Evolutionary conservation across 2,113 vertebrate genomes (phyloP).

Genomic region (Felis chaus): DNA sequence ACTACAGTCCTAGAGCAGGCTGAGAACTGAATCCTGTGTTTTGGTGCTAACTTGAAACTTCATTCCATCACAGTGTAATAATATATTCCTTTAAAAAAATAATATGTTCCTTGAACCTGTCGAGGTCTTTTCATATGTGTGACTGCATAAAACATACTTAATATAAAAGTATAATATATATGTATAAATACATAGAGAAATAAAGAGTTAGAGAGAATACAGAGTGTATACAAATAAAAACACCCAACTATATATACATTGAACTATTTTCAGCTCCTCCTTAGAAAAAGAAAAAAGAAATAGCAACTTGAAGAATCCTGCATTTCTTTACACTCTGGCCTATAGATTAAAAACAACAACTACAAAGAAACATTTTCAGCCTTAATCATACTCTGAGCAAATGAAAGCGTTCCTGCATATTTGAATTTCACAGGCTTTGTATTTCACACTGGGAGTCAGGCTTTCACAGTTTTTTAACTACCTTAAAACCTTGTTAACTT

Average conservation of each 20-base stretch:
- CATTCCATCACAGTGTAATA: accelerated
- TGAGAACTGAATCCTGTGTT: not conserved
- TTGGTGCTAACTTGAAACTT: not conserved
- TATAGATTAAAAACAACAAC: not conserved
- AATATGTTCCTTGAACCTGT: not conserved
- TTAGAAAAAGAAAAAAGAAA: conserved; percentile 47
- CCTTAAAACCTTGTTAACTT: conserved; percentile 76
- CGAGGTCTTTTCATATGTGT: not conserved
- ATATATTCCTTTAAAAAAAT: not conserved
- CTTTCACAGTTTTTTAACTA: conserved; percentile 71
- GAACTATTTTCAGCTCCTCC: conserved; percentile 46
- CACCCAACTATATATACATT: not conserved
- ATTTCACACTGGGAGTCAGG: conserved; percentile 66
- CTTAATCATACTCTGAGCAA: conserved; percentile 49
- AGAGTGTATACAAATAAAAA: not conserved
- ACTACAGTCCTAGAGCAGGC: accelerated
- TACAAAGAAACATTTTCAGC: conserved; percentile 58
- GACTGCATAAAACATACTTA: not conserved
- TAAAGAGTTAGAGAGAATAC: not conserved
- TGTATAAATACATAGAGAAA: not conserved
- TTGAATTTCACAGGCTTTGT: conserved; percentile 66
- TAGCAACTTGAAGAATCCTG: conserved; percentile 37
- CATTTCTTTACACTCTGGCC: conserved; percentile 35
- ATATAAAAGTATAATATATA: not conserved
- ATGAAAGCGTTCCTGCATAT: conserved; percentile 45